Conservation (phyloP, 2,888 invertebrate species). For the Muscina levida region DNA sequence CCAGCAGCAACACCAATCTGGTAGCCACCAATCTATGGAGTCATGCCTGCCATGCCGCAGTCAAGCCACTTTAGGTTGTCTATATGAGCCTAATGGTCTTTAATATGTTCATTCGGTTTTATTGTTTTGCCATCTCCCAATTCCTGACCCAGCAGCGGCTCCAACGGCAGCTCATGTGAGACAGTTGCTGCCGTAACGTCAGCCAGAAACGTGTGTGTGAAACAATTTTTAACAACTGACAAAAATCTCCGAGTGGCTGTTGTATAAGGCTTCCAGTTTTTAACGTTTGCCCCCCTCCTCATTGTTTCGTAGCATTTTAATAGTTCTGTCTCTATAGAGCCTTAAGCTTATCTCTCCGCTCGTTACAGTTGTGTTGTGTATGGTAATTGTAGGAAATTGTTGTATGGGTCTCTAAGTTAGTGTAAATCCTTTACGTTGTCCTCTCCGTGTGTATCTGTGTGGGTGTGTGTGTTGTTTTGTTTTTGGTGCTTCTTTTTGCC, state of each 20-base stretch:
- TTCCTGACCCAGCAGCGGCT: background rate
- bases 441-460: constrained; percentile 25
- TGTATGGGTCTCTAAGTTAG: constrained; percentile 60
- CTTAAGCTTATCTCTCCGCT: constrained; percentile 60
- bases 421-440: constrained; percentile 51
- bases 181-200: background rate
- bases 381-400: constrained; percentile 77
- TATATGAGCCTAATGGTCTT: constrained; percentile 80
- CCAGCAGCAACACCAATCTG: background rate
- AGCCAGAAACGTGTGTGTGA: constrained; percentile 10
- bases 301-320: constrained; percentile 60
- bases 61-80: constrained; percentile 80
- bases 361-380: constrained; percentile 60
- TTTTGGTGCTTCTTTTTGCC: constrained; percentile 45
- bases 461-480: constrained; percentile 11
- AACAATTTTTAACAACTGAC: constrained; percentile 68
- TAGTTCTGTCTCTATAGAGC: constrained; percentile 58
- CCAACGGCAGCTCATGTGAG: constrained; percentile 4
- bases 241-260: constrained; percentile 63
- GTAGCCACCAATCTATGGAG: constrained; percentile 10
- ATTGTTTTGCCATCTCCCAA: constrained; percentile 56
- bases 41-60: constrained; percentile 70
- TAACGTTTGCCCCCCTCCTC: background rate
- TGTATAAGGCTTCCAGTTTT: constrained; percentile 33
- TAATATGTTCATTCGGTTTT: constrained; percentile 71